Base-by-base conservation (phyloP, 1,140 invertebrate species). In the Rhizoglyphus robini region DNA sequence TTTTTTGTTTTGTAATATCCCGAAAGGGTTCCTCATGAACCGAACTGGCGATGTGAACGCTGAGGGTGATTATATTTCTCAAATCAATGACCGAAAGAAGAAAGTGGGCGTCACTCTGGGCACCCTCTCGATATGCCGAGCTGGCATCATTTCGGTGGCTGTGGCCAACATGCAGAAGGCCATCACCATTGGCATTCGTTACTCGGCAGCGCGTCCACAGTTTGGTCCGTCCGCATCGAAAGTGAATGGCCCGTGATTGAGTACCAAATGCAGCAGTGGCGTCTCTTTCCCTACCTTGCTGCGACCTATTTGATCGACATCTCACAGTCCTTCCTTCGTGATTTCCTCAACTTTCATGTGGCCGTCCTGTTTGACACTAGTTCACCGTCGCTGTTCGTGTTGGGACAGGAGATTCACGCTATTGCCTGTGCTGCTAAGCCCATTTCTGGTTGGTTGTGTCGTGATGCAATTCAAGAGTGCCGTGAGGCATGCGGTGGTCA, bases 191-290 rank as follows among this genome's bases (percentile, higher is more conserved):
- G 88, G 90, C 0, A 80, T 94, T 23, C 81, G 94, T 48, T 96
- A 97, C 78, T 88, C 89, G 41, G 88, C 87, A 2, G 86, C 87
- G 0, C 79, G 94, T 46, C 86, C 82, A 75, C 94, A 97, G 78
- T 97, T 96, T 77, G 88, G 88, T 4, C 83, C 84, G 5, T 13
- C 47, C 20, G 31, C 63, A 11, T 13, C 27, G 18, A 31, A n/a
- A 2, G 31, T 31, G 76, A 95, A 79, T 81, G 83, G 38, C 83
- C 91, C 29, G 84, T 96, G 51, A 77, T 97, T 61, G 90, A 96
- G 75, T 96, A 96, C 78, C 89, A 88, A 74, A 77, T 90, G 27
- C 68, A 82, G 88, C 90, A 96, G 89, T 90, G 88, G 81, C 81
- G 94, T 60, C 76, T 97, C 1, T 83, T 97, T 71, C 92, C 92